A percentile compares a stretch with the other conserved stretches of the same genome.
Evolutionary conservation across 2,113 vertebrate species (phyloP).

Genomic region (Sinocyclocheilus maitianheensis): DNA sequence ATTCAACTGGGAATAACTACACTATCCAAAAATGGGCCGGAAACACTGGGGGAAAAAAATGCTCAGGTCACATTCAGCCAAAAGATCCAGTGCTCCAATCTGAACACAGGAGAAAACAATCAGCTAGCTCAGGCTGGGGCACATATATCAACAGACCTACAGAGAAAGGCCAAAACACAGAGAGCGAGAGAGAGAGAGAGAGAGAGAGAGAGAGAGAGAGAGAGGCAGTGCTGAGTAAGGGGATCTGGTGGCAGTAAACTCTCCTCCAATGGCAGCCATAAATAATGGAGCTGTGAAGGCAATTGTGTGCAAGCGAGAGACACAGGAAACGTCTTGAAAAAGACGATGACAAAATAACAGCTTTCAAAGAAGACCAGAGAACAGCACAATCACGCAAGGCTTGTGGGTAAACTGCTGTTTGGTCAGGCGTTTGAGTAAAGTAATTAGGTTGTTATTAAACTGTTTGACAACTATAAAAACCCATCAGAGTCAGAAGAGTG

Average conservation of each 20-base stretch:
- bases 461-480: conserved; percentile 47
- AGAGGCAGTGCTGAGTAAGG: conserved; percentile 58
- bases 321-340: neutral
- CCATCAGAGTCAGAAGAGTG: conserved; percentile 48
- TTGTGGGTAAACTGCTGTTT: conserved; percentile 44
- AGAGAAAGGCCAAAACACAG: conserved; percentile 40
- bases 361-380: conserved; percentile 45
- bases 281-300: conserved; percentile 55
- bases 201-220: neutral
- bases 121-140: conserved; percentile 20
- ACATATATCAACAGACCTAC: conserved; percentile 49
- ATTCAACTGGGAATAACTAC: neutral
- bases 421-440: conserved; percentile 36
- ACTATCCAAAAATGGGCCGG: neutral
- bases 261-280: conserved; percentile 59
- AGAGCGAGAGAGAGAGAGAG: neutral
- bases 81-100: conserved; percentile 45
- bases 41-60: neutral
- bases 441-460: conserved; percentile 48
- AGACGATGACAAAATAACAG: conserved; percentile 21
- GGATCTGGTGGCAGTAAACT: conserved; percentile 55
- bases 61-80: conserved; percentile 45
- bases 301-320: conserved; percentile 26
- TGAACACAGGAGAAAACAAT: conserved; percentile 40
- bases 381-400: neutral